A percentile compares a stretch with the other conserved stretches of the same genome.
Conservation (phyloP, 2,113 vertebrate genomes). For the Globicephala melas region DNA sequence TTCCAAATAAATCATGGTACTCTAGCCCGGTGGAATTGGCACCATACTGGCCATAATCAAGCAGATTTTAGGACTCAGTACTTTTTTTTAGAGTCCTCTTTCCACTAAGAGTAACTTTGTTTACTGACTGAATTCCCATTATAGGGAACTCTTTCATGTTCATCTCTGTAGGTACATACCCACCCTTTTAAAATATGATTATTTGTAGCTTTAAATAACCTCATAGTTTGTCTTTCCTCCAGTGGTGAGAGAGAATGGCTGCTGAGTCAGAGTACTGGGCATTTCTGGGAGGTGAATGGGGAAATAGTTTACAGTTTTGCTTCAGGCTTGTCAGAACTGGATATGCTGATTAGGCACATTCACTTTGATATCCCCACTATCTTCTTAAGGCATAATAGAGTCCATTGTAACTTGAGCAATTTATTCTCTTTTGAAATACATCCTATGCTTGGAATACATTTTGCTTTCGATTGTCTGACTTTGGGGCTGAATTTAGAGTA, state of each 20-base stretch:
- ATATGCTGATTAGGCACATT: neutral
- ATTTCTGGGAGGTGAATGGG: neutral
- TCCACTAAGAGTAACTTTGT: conserved; percentile 10
- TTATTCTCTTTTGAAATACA: conserved; percentile 3
- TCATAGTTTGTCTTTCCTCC: conserved; percentile 16
- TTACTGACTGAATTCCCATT: conserved; percentile 7
- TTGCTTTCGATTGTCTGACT: neutral
- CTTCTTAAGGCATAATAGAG: neutral
- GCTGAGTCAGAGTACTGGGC: conserved; percentile 6
- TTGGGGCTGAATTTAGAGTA: neutral
- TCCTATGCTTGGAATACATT: neutral
- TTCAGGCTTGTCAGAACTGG: conserved; percentile 9
- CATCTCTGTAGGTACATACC: neutral
- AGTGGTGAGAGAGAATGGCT: neutral
- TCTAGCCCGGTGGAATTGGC: neutral
- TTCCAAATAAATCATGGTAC: neutral
- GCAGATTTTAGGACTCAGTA: neutral
- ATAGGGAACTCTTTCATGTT: neutral
- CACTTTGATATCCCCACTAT: neutral
- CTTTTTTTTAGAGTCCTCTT: neutral
- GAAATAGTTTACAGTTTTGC: neutral
- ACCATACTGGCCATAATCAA: neutral
- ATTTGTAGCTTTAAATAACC: conserved; percentile 14
- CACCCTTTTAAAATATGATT: conserved; percentile 16
- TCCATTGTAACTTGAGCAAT: neutral